phyloP scores from a whole-genome alignment of 2,113 vertebrate genomes.

The Gymnorhina tibicen region DNA sequence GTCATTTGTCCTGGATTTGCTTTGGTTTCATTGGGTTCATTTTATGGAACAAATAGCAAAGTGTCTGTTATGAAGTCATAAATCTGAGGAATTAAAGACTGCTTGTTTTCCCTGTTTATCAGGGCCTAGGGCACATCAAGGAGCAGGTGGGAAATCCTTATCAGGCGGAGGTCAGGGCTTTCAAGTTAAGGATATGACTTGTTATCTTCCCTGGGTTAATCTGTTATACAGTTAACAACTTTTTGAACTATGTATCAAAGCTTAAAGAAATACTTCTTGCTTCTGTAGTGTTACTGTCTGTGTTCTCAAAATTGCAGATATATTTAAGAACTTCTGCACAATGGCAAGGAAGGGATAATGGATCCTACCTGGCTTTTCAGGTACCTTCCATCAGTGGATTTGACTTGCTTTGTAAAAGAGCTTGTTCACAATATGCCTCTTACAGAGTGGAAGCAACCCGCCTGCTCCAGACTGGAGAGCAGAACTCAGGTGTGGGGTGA shows the following conservation, averaged over 20 bases:
- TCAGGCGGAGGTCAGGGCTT: background rate
- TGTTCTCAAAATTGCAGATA: background rate
- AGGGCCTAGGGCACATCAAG: background rate
- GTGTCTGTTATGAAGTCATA: background rate
- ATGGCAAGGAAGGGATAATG: background rate
- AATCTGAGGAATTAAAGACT: background rate
- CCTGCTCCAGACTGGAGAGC: background rate
- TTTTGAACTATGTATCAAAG: background rate
- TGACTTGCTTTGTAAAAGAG: background rate
- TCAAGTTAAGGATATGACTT: background rate
- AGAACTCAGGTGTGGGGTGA: background rate
- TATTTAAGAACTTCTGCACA: background rate
- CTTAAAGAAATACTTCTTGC: background rate
- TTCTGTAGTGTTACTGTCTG: background rate
- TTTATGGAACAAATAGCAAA: background rate
- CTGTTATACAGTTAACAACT: background rate
- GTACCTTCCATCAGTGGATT: background rate
- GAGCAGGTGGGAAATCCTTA: background rate
- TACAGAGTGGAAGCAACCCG: background rate
- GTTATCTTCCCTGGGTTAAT: background rate
- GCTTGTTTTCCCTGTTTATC: background rate
- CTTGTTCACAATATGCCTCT: background rate
- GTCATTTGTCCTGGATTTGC: slow-evolving; percentile 31
- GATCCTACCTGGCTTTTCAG: background rate
- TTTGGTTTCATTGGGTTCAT: background rate